Conservation (phyloP, 2,797 vertebrate species). For the Nannoperca australis region DNA sequence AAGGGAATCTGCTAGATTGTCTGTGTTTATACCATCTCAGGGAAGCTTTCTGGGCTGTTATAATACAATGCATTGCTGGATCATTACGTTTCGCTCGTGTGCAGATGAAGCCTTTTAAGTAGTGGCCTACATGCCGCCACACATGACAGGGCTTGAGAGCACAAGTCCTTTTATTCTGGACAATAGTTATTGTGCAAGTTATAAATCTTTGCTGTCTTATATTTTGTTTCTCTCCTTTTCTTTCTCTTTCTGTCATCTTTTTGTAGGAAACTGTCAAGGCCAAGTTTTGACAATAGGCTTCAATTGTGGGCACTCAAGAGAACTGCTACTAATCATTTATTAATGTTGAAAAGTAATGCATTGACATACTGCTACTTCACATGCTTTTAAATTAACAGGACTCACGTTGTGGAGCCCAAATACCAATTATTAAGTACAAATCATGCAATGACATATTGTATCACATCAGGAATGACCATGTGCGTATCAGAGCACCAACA, state of each 20-base stretch:
- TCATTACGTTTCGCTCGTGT: constrained; percentile 59
- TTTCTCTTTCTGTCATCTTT: not conserved
- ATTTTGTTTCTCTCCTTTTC: not conserved
- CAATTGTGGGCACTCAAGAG: not conserved
- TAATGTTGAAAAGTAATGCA: not conserved
- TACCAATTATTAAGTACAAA: not conserved
- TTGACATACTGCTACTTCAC: not conserved
- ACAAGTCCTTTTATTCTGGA: constrained; percentile 40
- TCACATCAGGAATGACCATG: not conserved
- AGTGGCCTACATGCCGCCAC: constrained; percentile 11
- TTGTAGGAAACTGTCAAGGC: not conserved
- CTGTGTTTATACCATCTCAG: constrained; percentile 57
- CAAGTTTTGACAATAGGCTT: constrained; percentile 12
- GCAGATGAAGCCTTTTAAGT: constrained; percentile 53
- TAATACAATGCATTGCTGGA: constrained; percentile 54
- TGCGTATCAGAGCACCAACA: not conserved
- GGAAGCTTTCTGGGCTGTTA: constrained; percentile 60
- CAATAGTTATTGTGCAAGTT: constrained; percentile 20
- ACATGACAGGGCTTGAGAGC: constrained; percentile 14
- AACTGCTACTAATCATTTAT: constrained; percentile 12
- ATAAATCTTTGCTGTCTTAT: constrained; percentile 11
- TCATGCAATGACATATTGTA: not conserved
- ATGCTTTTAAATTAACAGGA: not conserved
- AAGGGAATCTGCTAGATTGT: constrained; percentile 60
- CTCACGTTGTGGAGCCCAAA: not conserved